These are phyloP conservation scores for Eupithecia subfuscata DNA, from an alignment of 2,888 invertebrate species.

Conservation along the genomic window DNA sequence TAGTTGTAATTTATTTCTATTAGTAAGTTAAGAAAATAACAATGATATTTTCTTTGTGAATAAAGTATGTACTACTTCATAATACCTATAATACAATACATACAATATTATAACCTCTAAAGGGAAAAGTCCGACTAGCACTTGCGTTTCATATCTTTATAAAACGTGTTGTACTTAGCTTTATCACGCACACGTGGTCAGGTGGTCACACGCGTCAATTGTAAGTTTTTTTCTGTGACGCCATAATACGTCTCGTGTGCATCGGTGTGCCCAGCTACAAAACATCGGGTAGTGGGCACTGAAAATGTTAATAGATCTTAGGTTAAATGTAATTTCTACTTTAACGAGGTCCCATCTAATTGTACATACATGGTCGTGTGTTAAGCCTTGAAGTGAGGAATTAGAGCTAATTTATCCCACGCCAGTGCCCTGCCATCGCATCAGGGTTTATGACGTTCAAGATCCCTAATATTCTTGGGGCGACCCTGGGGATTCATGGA, in stretches of 20 bases:
- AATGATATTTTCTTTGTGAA: no score
- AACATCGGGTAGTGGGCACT: not conserved
- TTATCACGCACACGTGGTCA: not conserved
- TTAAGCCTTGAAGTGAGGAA: constrained; percentile 31
- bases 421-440: constrained; percentile 42
- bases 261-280: not conserved
- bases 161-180: not conserved
- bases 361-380: not conserved
- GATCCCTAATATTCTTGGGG: constrained; percentile 51
- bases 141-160: not conserved
- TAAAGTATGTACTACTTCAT: no score
- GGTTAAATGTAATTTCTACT: not conserved
- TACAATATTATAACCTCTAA: no score
- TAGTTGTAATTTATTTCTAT: no score
- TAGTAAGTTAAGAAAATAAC: no score
- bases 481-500: constrained; percentile 53
- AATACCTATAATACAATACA: no score
- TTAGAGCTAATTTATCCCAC: constrained; percentile 43
- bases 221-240: not conserved
- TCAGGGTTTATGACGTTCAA: constrained; percentile 47
- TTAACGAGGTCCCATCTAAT: not conserved
- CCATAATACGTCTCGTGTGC: not conserved
- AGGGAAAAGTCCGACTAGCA: no score
- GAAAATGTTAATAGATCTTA: constrained; percentile 1
- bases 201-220: not conserved